phyloP scores from a whole-genome alignment of 2,797 vertebrate species.

The Odontamblyopus lacepedii region DNA sequence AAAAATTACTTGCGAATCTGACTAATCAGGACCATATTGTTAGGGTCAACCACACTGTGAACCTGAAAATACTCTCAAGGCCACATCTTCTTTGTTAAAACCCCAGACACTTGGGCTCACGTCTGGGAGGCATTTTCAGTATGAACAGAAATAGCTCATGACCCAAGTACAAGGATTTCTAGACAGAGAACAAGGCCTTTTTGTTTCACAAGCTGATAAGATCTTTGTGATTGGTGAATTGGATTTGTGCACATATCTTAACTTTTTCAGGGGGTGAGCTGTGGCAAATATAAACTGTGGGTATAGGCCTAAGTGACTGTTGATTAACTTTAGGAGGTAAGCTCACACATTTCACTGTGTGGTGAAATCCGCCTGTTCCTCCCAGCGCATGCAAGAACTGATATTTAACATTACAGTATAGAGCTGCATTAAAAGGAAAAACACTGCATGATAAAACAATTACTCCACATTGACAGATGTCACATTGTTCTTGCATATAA shows the following conservation, averaged over 20 bases:
- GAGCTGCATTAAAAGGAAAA: background rate
- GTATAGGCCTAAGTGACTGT: background rate
- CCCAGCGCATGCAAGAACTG: background rate
- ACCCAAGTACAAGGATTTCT: constrained; percentile 25
- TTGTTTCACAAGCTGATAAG: constrained; percentile 17
- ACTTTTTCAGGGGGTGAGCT: background rate
- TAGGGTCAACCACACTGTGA: constrained; percentile 48
- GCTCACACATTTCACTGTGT: background rate
- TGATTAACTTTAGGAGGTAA: background rate
- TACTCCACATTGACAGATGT: background rate
- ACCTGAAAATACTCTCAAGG: constrained; percentile 45
- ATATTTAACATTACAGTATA: no score
- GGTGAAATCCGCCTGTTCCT: background rate
- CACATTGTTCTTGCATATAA: no score
- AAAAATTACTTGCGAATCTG: constrained; percentile 55
- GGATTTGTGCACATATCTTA: constrained; percentile 8
- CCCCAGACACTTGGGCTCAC: constrained; percentile 26
- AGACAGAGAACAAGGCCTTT: constrained; percentile 29
- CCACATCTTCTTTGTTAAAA: constrained; percentile 19
- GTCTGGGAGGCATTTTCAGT: constrained; percentile 39
- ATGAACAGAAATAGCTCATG: constrained; percentile 23
- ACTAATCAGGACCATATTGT: constrained; percentile 62
- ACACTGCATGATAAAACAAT: background rate
- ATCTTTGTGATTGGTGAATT: constrained; percentile 11
- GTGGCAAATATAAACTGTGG: background rate